Evolutionary conservation across 2,797 vertebrate species (phyloP).

Genomic region (Bucorvus abyssinicus): DNA sequence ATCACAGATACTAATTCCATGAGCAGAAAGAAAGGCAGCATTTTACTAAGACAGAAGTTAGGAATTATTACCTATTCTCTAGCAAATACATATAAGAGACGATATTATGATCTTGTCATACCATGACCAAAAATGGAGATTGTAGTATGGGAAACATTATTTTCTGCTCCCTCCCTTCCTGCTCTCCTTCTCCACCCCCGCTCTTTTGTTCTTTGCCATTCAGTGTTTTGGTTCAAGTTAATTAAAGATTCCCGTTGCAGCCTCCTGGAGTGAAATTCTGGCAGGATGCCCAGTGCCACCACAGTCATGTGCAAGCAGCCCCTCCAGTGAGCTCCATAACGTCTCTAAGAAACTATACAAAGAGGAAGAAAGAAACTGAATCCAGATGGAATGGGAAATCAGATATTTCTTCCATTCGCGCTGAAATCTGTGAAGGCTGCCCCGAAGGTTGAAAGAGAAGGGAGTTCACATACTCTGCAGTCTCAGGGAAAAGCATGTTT

Average conservation of each 20-base stretch:
- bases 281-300: slow-evolving; percentile 54
- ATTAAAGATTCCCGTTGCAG: slow-evolving; percentile 71
- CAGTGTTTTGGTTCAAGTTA: slow-evolving; percentile 69
- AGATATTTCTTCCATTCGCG: slow-evolving; percentile 64
- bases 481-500: slow-evolving; percentile 40
- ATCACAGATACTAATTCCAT: neutral
- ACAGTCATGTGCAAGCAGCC: slow-evolving; percentile 46
- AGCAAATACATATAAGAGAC: neutral
- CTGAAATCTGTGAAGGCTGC: slow-evolving; percentile 59
- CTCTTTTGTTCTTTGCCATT: slow-evolving; percentile 52
- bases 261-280: slow-evolving; percentile 70
- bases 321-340: slow-evolving; percentile 57
- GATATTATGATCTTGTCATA: neutral
- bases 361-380: slow-evolving; percentile 73
- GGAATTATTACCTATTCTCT: neutral
- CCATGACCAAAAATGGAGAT: slow-evolving; percentile 46
- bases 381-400: slow-evolving; percentile 72
- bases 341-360: slow-evolving; percentile 66
- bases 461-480: slow-evolving; percentile 35
- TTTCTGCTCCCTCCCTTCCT: slow-evolving; percentile 2
- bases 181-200: neutral
- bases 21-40: neutral
- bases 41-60: neutral
- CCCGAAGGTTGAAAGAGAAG: slow-evolving; percentile 55
- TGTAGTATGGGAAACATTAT: slow-evolving; percentile 39